Evolutionary conservation across 2,113 vertebrate genomes (phyloP).

Genomic region (Takifugu bimaculatus): DNA sequence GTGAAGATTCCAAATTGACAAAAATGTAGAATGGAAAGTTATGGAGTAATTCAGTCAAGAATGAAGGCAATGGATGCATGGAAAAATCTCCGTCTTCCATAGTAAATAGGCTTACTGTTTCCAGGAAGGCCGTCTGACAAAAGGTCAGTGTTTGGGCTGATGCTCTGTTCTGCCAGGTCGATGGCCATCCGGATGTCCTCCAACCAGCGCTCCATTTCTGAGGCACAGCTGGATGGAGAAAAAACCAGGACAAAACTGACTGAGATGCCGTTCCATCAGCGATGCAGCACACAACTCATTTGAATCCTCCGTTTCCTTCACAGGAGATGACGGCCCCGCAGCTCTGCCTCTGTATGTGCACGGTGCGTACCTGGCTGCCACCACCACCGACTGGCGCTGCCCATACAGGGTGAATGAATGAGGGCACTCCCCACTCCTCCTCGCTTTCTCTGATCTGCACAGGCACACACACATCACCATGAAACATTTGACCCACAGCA

Average conservation of each 20-base stretch:
- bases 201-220: constrained; percentile 94
- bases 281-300: too few species aligned
- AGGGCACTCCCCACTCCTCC: constrained; percentile 93
- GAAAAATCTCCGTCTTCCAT: too few species aligned
- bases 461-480: background rate
- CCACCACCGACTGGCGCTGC: constrained; percentile 87
- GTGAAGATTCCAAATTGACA: background rate
- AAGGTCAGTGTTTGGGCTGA: constrained; percentile 73
- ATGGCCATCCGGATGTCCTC: constrained; percentile 96
- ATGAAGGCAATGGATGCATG: too few species aligned
- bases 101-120: constrained; percentile 78
- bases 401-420: constrained; percentile 90
- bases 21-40: too few species aligned
- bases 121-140: constrained; percentile 81
- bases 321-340: too few species aligned
- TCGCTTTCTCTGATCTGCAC: constrained; percentile 88
- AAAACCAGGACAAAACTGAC: background rate
- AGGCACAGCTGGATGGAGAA: constrained; percentile 71
- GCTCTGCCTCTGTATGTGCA: background rate
- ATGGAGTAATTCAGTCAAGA: too few species aligned
- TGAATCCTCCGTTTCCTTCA: too few species aligned
- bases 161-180: constrained; percentile 86
- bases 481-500: background rate
- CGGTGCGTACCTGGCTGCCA: constrained; percentile 86
- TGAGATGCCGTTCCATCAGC: background rate